phyloP scores from a whole-genome alignment of 2,888 invertebrate genomes.

The Eupithecia subumbrata region DNA sequence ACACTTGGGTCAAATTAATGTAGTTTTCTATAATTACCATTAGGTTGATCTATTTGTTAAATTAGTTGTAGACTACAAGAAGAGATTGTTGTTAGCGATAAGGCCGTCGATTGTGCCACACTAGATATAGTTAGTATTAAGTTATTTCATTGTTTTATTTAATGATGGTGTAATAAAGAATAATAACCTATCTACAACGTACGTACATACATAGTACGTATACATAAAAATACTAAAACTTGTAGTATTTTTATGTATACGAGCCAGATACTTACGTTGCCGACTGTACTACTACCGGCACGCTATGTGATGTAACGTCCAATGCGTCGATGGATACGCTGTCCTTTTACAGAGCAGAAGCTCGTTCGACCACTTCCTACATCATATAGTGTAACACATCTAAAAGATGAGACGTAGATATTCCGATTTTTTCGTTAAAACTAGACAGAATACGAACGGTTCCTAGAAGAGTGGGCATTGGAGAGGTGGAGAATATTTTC shows the following conservation, averaged over 20 bases:
- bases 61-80: too few relatives aligned
- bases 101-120: too few relatives aligned
- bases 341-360: neutral
- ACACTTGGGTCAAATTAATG: neutral
- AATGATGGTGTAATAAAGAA: too few relatives aligned
- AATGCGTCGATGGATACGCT: slow-evolving; percentile 6
- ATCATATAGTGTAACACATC: neutral
- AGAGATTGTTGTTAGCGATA: too few relatives aligned
- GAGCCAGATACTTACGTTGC: neutral
- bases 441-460: neutral
- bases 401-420: neutral
- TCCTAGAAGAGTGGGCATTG: neutral
- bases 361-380: neutral
- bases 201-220: too few relatives aligned
- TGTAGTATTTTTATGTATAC: neutral
- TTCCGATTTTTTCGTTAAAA: neutral
- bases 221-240: too few relatives aligned
- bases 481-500: too few relatives aligned
- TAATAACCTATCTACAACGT: too few relatives aligned
- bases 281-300: neutral
- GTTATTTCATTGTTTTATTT: too few relatives aligned
- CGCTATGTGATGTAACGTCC: slow-evolving; percentile 7
- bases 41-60: neutral
- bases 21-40: neutral
- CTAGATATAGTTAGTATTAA: too few relatives aligned